phyloP scores from a whole-genome alignment of 2,888 invertebrate species.

The Onthophagus sagittarius region DNA sequence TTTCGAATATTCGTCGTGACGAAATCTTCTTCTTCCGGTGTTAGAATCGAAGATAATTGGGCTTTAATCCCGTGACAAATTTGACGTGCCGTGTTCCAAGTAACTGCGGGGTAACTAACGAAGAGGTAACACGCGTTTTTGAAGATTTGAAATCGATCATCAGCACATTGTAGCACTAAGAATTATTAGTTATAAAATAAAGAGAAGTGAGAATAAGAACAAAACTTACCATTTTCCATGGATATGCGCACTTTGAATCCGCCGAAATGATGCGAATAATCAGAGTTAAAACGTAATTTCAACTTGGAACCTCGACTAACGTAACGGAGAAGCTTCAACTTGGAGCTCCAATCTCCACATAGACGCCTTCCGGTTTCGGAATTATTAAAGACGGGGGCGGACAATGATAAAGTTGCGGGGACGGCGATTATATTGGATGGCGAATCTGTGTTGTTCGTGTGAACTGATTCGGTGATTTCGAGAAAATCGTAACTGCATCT shows the following conservation, averaged over 20 bases:
- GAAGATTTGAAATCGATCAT: conserved; percentile 65
- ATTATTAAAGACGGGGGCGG: conserved; percentile 22
- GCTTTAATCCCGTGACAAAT: conserved; percentile 71
- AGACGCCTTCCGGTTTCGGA: conserved; percentile 50
- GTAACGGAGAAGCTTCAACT: conserved; percentile 68
- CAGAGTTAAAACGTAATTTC: conserved; percentile 67
- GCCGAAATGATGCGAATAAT: conserved; percentile 72
- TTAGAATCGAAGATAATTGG: conserved; percentile 64
- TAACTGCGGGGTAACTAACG: conserved; percentile 72
- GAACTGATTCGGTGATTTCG: conserved; percentile 56
- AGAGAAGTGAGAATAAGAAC: too few relatives aligned
- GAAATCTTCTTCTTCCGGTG: conserved; percentile 67
- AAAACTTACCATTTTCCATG: conserved; percentile 61
- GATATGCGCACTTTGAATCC: conserved; percentile 71
- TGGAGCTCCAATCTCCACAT: conserved; percentile 79
- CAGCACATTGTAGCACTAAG: conserved; percentile 66
- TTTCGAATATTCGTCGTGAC: conserved; percentile 65
- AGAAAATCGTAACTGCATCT: conserved; percentile 79
- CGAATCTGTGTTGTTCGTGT: neutral
- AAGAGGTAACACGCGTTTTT: conserved; percentile 72
- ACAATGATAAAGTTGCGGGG: neutral
- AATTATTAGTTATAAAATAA: conserved; percentile 24
- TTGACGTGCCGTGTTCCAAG: conserved; percentile 66
- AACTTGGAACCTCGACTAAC: conserved; percentile 60
- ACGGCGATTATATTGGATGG: neutral